phyloP scores from a whole-genome alignment of 1,140 invertebrate species.

The Pogonomyrmex californicus region DNA sequence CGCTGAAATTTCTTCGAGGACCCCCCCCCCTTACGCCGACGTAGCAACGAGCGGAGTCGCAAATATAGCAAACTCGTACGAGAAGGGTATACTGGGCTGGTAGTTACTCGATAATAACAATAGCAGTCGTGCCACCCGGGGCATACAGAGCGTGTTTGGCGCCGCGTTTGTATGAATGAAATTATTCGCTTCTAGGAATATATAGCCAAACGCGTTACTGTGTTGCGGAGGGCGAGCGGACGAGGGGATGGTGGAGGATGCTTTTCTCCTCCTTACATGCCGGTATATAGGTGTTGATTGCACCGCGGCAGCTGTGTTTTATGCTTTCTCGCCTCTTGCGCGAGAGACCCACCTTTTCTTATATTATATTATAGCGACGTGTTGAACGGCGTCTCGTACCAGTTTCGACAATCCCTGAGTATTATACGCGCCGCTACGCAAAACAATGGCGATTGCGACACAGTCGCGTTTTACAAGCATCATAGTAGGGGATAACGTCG shows the following conservation, averaged over 20 bases:
- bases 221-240: conserved; percentile 1
- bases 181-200: conserved; percentile 86
- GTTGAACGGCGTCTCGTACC: conserved; percentile 83
- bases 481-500: not conserved
- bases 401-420: conserved; percentile 83
- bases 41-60: conserved; percentile 74
- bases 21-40: conserved; percentile 46
- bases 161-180: conserved; percentile 85
- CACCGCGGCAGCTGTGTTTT: conserved; percentile 82
- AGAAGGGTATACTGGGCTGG: conserved; percentile 72
- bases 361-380: conserved; percentile 84
- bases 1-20: conserved; percentile 30
- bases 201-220: conserved; percentile 67
- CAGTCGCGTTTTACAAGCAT: conserved; percentile 29
- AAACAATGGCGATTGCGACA: conserved; percentile 33
- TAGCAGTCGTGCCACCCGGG: conserved; percentile 84
- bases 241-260: conserved; percentile 37
- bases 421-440: conserved; percentile 76
- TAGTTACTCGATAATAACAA: conserved; percentile 84
- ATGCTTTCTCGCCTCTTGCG: conserved; percentile 72
- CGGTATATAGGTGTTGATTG: conserved; percentile 81
- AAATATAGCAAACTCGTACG: conserved; percentile 75
- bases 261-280: conserved; percentile 37
- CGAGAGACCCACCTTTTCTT: conserved; percentile 72
- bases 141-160: conserved; percentile 81